Percentiles rank a stretch among this genome's conserved stretches.
phyloP scores from a whole-genome alignment of 2,888 invertebrate species.

The Arge pagana region DNA sequence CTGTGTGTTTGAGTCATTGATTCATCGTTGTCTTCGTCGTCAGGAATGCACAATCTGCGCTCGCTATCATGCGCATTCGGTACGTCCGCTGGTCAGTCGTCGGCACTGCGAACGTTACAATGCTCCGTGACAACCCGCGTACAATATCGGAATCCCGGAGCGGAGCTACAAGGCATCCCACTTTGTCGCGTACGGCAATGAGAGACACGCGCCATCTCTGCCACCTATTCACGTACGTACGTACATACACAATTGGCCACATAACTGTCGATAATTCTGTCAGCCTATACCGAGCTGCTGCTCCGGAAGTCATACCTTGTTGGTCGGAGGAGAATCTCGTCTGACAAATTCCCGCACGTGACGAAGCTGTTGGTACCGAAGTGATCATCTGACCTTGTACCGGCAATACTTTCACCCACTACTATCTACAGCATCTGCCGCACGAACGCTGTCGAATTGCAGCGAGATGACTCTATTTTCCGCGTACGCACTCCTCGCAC shows the following conservation, averaged over 20 bases:
- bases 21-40: constrained; percentile 60
- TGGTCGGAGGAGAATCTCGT: no score
- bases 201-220: constrained; percentile 49
- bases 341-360: no score
- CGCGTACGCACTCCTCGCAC: no score
- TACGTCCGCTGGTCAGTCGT: constrained; percentile 48
- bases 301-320: no score
- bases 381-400: no score
- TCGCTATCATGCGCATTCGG: constrained; percentile 46
- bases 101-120: constrained; percentile 43
- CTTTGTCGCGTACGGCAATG: constrained; percentile 46
- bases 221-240: constrained; percentile 35
- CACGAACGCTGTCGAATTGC: no score
- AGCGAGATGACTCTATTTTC: no score
- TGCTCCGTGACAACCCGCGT: constrained; percentile 48
- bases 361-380: no score
- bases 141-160: constrained; percentile 35
- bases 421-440: no score
- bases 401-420: no score
- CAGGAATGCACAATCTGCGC: constrained; percentile 56
- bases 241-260: constrained; percentile 57
- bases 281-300: no score
- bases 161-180: constrained; percentile 32
- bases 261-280: constrained; percentile 52
- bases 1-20: constrained; percentile 57